A percentile compares a stretch with the other conserved stretches of the same genome.
These are phyloP conservation scores for Crotalus viridis DNA, from an alignment of 2,113 vertebrate species.

Conservation along the genomic window DNA sequence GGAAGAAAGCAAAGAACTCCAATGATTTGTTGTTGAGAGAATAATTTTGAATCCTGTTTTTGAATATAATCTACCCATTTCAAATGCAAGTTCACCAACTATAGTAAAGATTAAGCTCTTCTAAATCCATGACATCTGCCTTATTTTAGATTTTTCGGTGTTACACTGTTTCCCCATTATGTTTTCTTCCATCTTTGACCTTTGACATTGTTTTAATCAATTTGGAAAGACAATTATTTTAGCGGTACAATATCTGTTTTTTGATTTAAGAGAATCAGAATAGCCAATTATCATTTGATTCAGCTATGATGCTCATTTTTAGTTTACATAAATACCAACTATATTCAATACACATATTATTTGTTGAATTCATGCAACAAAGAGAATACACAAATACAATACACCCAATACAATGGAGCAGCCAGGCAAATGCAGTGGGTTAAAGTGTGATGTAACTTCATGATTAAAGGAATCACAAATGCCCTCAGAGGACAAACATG, in stretches of 20 bases:
- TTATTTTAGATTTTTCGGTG: not conserved
- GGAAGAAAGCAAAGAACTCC: not conserved
- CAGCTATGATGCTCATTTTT: not conserved
- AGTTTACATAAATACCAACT: slow-evolving; percentile 13
- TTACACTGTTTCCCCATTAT: accelerated
- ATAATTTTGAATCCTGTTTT: not conserved
- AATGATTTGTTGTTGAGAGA: not conserved
- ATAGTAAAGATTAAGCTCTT: not conserved
- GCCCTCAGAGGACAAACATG: slow-evolving; percentile 61
- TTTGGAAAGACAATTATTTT: not conserved
- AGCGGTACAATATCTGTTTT: not conserved
- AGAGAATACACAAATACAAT: not conserved
- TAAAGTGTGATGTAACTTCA: slow-evolving; percentile 19
- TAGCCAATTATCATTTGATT: accelerated
- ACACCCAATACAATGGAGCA: not conserved
- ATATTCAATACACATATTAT: slow-evolving; percentile 27
- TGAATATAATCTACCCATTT: not conserved
- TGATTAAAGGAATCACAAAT: slow-evolving; percentile 39
- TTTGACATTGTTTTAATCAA: not conserved
- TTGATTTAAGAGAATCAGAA: not conserved
- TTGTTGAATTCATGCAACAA: slow-evolving; percentile 61
- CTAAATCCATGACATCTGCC: not conserved
- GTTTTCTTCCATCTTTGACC: accelerated
- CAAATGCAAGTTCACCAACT: not conserved
- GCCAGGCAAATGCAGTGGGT: slow-evolving; percentile 11